Percentiles rank a stretch among this genome's conserved stretches.
Evolutionary conservation across 1,140 invertebrate genomes (phyloP).

Genomic region (Aphelinus atriplicis): DNA sequence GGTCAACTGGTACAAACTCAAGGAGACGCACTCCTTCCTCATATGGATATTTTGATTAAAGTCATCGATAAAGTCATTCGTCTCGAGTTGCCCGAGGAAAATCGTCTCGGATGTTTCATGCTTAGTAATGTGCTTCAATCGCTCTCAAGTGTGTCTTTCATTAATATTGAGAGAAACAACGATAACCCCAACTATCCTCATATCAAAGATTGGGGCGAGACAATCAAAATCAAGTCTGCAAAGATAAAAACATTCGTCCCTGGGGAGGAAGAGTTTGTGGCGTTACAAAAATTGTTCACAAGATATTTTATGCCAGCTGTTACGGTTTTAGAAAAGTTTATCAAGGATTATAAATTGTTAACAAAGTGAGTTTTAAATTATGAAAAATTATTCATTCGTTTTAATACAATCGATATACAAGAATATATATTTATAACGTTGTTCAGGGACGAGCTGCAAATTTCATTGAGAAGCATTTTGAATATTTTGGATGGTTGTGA

Average conservation of each 20-base stretch:
- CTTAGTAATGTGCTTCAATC: slow-evolving; percentile 67
- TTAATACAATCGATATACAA: neutral
- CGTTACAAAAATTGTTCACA: slow-evolving; percentile 72
- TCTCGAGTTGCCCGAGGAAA: slow-evolving; percentile 72
- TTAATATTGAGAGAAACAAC: slow-evolving; percentile 69
- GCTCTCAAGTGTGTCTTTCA: slow-evolving; percentile 71
- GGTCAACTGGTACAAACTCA: slow-evolving; percentile 76
- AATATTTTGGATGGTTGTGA: slow-evolving; percentile 66
- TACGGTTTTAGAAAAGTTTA: slow-evolving; percentile 66
- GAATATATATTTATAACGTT: slow-evolving; percentile 49
- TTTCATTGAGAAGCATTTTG: slow-evolving; percentile 61
- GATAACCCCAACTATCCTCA: slow-evolving; percentile 76
- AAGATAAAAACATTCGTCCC: slow-evolving; percentile 85
- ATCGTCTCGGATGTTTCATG: slow-evolving; percentile 67
- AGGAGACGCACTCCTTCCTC: slow-evolving; percentile 71
- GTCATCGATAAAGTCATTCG: slow-evolving; percentile 73
- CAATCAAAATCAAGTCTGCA: slow-evolving; percentile 73
- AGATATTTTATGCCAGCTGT: slow-evolving; percentile 72
- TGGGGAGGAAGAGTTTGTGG: slow-evolving; percentile 73
- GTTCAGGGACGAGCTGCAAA: slow-evolving; percentile 64
- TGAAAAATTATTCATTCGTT: no score
- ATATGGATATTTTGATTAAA: slow-evolving; percentile 70
- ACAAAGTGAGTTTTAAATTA: slow-evolving; percentile 55
- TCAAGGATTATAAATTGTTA: slow-evolving; percentile 54
- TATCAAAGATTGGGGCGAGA: slow-evolving; percentile 85